Base-by-base conservation (phyloP, 2,888 invertebrate species). In the Endomychus coccineus region DNA sequence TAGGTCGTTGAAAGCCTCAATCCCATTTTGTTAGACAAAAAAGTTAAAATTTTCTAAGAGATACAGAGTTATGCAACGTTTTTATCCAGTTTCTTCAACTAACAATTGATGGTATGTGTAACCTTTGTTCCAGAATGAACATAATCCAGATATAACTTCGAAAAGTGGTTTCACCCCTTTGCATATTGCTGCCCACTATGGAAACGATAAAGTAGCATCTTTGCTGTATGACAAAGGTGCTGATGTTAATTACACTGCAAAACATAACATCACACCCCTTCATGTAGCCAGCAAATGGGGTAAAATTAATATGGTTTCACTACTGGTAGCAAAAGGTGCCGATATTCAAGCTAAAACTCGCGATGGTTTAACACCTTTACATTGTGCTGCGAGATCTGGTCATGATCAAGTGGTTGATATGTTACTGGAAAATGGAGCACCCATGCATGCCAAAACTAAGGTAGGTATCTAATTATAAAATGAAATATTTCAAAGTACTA, bases 231-330 rank as follows among this genome's bases (percentile, higher is more conserved):
- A 88, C 42, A 82, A 85, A 54, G 90, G 91, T 16, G 97, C 97
- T 0, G 90, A 98, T 70, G 87, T 95, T 10, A 97, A 96, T 64
- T 88, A 85, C 55, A 83, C 88, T 38, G 98, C 97, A 16, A 94
- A 97, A 73, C 96, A 97, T 69, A 89, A 88, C 66, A 97, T 97
- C 55, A 92, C 94, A n/a, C 96, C 96, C 0, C 70, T 98, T 33
- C 97, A 98, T 66, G 97, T 98, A 21, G 95, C 97, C 25, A 86
- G 91, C 56, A 96, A 98, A 71, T 98, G 98, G 97, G 97, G 97
- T 5, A 94, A 95, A 65, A 78, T 84, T 50, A 86, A 88, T 50
- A 90, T 98, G 83, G 84, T 92, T 16, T 80, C 82, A 39, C 69
- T 97, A 46, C 74, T 98, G 42, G 74, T 96, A 29, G 85, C 88